Evolutionary conservation across 2,113 vertebrate species (phyloP).

Genomic region (Daphoenositta chrysoptera): DNA sequence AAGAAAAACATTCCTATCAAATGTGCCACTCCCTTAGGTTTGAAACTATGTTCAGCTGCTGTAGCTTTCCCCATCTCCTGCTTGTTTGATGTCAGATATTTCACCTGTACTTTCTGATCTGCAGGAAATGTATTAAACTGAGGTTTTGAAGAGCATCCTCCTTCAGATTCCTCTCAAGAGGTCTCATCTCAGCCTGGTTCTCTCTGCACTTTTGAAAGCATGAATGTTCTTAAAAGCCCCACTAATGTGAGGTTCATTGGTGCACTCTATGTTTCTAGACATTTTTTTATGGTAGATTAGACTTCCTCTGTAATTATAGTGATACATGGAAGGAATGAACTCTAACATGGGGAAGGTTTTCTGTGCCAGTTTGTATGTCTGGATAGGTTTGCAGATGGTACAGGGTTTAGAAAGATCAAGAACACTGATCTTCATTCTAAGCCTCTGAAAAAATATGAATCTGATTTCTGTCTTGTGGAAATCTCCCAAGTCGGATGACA

Average conservation of each 20-base stretch:
- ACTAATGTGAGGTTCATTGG: neutral
- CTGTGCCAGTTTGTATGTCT: neutral
- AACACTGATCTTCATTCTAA: neutral
- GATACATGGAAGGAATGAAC: neutral
- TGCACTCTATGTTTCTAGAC: neutral
- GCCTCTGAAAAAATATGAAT: neutral
- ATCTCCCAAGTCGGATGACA: neutral
- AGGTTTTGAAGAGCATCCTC: rapidly evolving
- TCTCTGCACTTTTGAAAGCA: neutral
- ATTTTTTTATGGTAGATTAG: neutral
- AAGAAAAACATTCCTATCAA: neutral
- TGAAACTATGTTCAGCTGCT: neutral
- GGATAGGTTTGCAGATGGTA: neutral
- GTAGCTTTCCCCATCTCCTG: neutral
- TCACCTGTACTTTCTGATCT: neutral
- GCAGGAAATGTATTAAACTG: neutral
- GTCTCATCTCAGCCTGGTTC: neutral
- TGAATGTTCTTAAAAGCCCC: neutral
- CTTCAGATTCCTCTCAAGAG: neutral
- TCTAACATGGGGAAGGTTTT: neutral
- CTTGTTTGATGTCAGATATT: neutral
- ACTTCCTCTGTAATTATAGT: neutral
- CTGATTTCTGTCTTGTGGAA: neutral
- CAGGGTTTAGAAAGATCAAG: neutral
- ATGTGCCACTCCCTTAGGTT: neutral